Evolutionary conservation across 2,113 vertebrate genomes (phyloP), one percentile per base, ranked within the genome.

Genomic region (Pao palembangensis): DNA sequence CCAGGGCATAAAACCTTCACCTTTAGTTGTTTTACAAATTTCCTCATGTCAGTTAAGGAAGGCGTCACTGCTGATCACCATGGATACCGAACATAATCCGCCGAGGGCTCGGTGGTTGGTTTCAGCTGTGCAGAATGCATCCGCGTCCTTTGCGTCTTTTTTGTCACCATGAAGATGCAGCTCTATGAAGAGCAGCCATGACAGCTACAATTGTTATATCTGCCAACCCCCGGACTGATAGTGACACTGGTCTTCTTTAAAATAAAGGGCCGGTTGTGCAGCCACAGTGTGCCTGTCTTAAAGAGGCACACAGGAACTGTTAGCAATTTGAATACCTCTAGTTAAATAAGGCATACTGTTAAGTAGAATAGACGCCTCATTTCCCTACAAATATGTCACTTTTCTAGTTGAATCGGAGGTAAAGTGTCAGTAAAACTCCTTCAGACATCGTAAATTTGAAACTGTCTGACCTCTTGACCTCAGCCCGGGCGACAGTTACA

Each of bases 151-250:
- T 48, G 56, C 55, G 20, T 79, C 65, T 49, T 19, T 69, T 31
- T 25, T 51, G 34, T 81, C 58, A 55, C 67, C 52, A 71, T 54
- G 55, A 76, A 59, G 67, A 70, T 34, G n/a, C 56, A 77, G 60
- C 59, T 76, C 75, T 66, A 34, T 61, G 50, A 66, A 78, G 81
- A 69, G 73, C 49, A 53, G 41, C 48, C 62, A 3, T 64, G 50
- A 74, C 66, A 52, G 79, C 81, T 10, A 70, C 70, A 63, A 18
- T 18, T 23, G 14, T 20, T 5, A 51, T 38, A 31, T 53, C 72
- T 65, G 58, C 59, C 14, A 25, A 25, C n/a, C 16, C 52, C 12
- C 19, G 17, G 2, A 2, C 34, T 47, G 44, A 54, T 16, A 52
- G 31, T 54, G 38, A 54, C 61, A 48, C 44, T 68, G 38, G 28